Base-by-base conservation (phyloP, 1,140 invertebrate genomes). In the Heliothis virescens region DNA sequence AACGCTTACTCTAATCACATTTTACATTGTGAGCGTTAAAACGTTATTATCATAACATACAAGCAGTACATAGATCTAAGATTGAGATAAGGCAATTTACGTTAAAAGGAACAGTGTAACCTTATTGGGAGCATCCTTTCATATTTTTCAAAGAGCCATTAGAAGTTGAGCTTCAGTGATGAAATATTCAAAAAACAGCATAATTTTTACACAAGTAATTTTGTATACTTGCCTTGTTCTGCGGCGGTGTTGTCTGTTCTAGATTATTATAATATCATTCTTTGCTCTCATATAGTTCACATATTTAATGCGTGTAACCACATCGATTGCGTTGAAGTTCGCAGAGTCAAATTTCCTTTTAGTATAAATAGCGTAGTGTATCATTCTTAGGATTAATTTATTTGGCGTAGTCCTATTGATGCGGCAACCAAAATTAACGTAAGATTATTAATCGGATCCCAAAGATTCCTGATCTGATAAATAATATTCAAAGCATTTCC, bases 401-500 rank as follows among this genome's bases (percentile, higher is more conserved):
- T 41, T 41, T 9, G 9, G 9, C 3, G 34, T 41, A 41, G 9
- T 41, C 5, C 34, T 7, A 41, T 41, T 7, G 34, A 41, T 41
- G 9, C 34, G 3, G 18, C 21, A 21, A 3, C 12, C 13, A 26
- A 50, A 65, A 29, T 48, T 78, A 57, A 47, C 16, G 16, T 13
- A 75, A 52, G 15, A 79, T 52, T 41, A 41, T 41, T 50, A 79
- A 59, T 60, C 65, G 50, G 21, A 12, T 29, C 9, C 29, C 47
- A n/a, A 57, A 77, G 60, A 18, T 59, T 71, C 78, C 50, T 63
- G 71, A 79, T 84, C 52, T 69, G 78, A 83, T 85, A 88, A 90
- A 90, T 85, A 85, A 91, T 90, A 92, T 92, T 89, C 79, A 89
- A 86, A 87, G 80, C 81, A 87, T 86, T 82, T 60, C 78, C 75